Evolutionary conservation across 2,888 invertebrate species (phyloP), one percentile per base, ranked within the genome.

Genomic region (Yponomeuta sedellus): DNA sequence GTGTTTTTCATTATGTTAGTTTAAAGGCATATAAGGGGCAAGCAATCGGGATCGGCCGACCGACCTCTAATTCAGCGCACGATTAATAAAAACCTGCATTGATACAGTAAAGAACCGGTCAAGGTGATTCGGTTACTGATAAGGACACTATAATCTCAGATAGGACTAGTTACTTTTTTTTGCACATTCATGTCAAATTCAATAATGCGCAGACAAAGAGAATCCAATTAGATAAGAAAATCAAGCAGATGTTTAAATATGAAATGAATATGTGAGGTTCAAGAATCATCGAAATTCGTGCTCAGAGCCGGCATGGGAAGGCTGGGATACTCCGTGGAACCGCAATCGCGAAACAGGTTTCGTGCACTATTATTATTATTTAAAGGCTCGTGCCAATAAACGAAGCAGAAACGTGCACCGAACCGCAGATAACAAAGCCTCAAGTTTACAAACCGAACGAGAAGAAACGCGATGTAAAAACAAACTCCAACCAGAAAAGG

Each of bases 311-410:
- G 88, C 85, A 87, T 86, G 77, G 75, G 75, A 59, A 80, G 78
- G n/a, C 87, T 82, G 88, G 86, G 88, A 86, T 85, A 88, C 86
- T 85, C 80, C 86, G 85, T 77, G 79, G 85, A 77, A 82, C 86
- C 86, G 84, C 77, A 85, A 87, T 85, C 82, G 81, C 86, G 85
- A 89, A 91, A 91, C 90, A 80, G 89, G 90, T 90, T 91, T 72
- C 77, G 86, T 88, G 85, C 87, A 88, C 87, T 89, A 90, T 89
- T 89, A 91, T 90, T 91, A 90, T 88, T 89, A 67, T 67, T 67
- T 34, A 86, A 83, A 83, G 86, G 82, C 88, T 90, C 90, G 88
- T 90, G 90, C 90, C 87, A 86, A 88, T 87, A 81, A 77, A 84
- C 83, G 75, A 80, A 76, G 76, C 79, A 78, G 44, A 85, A 86